Evolutionary conservation across 2,113 vertebrate genomes (phyloP), one percentile per base, ranked within the genome.

Genomic region (Cyanoramphus novaezelandiae): DNA sequence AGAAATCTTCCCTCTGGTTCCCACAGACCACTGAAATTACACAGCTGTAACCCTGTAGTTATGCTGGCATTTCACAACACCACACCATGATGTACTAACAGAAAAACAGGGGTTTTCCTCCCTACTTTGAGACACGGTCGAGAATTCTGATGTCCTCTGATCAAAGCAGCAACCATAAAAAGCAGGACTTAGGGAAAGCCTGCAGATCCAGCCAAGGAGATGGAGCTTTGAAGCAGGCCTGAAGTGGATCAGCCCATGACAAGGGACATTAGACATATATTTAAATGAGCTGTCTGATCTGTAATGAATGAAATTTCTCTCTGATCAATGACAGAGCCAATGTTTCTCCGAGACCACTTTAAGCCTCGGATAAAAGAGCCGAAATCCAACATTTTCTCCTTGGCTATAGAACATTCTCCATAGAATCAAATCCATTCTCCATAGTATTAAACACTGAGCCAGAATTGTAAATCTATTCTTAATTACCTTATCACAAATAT

Each of bases 401-500:
- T 86, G 86, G 77, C 80, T 92, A 80, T 89, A 84, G 77, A 82
- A 91, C 86, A 62, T 93, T 88, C 95, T 96, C 96, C 77, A 76
- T 29, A 94, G 93, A 86, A 84, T 92, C 88, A 93, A 93, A 96
- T 89, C 80, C 83, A 96, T 94, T 96, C 83, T 96, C 92, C 9
- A 0, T 90, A 92, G 88, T 94, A 95, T 96, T 96, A 96, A 96
- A 86, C 83, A 93, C 83, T 15, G 14, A 93, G 83, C 93, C 83
- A 93, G 90, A 88, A 94, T 39, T 96, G 95, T 97, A 97, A 96
- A 96, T 96, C 95, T 92, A 94, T 95, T 96, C 90, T 92, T 96
- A 97, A 97, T 98, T 97, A 97, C 93, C 82, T 97, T 95, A 97
- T 97, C 87, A 97, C 96, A 97, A 95, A 97, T 97, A 95, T 97